A percentile compares a stretch with the other conserved stretches of the same genome.
phyloP scores from a whole-genome alignment of 1,140 invertebrate genomes.

The Epicauta chinensis region DNA sequence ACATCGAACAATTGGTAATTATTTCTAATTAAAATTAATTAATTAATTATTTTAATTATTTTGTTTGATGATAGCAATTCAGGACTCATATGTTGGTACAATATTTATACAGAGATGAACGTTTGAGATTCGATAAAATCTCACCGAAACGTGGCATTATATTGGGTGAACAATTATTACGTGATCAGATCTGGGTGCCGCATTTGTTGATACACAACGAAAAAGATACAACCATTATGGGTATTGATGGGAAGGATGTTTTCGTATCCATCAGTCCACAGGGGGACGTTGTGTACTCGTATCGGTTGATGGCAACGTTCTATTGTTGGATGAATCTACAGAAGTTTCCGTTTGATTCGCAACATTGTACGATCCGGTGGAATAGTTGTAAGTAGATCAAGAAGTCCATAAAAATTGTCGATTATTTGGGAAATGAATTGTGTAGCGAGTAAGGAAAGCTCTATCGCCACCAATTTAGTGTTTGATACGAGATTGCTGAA shows the following conservation, averaged over 20 bases:
- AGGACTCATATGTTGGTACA: constrained; percentile 73
- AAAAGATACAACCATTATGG: constrained; percentile 68
- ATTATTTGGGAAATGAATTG: too few relatives aligned
- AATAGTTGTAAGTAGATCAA: constrained; percentile 65
- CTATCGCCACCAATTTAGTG: too few relatives aligned
- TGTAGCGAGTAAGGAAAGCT: too few relatives aligned
- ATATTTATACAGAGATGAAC: constrained; percentile 63
- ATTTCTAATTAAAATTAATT: neutral
- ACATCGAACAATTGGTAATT: constrained; percentile 33
- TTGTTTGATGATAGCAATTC: constrained; percentile 53
- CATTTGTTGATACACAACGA: constrained; percentile 78
- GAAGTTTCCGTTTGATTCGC: constrained; percentile 81
- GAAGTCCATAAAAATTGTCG: too few relatives aligned
- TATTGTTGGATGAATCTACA: constrained; percentile 77
- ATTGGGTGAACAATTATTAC: constrained; percentile 60
- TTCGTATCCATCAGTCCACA: constrained; percentile 68
- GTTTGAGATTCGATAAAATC: constrained; percentile 58
- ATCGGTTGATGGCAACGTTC: constrained; percentile 67
- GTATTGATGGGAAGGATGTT: constrained; percentile 69
- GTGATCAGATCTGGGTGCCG: constrained; percentile 71
- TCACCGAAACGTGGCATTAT: constrained; percentile 61
- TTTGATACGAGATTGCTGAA: too few relatives aligned
- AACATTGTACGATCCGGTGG: constrained; percentile 69
- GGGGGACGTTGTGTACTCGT: constrained; percentile 69
- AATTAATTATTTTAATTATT: neutral